Conservation (phyloP, 2,888 invertebrate genomes). For the Frankliniella fusca region DNA sequence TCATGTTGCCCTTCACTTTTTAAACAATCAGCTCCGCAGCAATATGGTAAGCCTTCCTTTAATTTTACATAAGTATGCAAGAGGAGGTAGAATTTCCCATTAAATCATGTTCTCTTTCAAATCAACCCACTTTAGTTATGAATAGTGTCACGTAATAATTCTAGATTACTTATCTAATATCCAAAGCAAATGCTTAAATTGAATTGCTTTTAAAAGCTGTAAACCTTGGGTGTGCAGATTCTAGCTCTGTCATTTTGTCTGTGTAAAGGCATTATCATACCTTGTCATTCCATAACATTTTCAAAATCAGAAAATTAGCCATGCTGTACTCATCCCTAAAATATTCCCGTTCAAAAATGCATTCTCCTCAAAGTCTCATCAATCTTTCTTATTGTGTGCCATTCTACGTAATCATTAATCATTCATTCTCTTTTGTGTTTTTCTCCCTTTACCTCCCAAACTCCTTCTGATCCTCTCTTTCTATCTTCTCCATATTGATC, state of each 20-base stretch:
- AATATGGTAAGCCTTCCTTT: conserved; percentile 63
- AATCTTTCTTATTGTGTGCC: too few relatives aligned
- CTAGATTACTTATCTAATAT: too few relatives aligned
- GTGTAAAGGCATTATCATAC: background rate
- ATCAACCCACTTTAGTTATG: too few relatives aligned
- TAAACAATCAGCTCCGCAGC: conserved; percentile 82
- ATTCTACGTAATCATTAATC: too few relatives aligned
- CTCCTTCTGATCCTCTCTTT: background rate
- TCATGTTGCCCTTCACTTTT: conserved; percentile 87
- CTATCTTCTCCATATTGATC: background rate
- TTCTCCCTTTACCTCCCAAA: background rate
- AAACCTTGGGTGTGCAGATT: too few relatives aligned
- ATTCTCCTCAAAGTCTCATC: background rate
- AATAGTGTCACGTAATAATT: too few relatives aligned
- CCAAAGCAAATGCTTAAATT: too few relatives aligned
- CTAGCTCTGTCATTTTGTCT: background rate
- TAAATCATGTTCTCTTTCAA: too few relatives aligned
- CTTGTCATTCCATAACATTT: background rate
- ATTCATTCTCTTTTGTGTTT: background rate
- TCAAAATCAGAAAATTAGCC: background rate
- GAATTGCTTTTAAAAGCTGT: too few relatives aligned
- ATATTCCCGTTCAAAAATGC: background rate
- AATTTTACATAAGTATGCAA: too few relatives aligned
- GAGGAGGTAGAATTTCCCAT: too few relatives aligned
- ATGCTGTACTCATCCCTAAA: background rate